These are phyloP conservation scores for Acanthurus leucopareius DNA, from an alignment of 2,797 vertebrate genomes.

Conservation along the genomic window DNA sequence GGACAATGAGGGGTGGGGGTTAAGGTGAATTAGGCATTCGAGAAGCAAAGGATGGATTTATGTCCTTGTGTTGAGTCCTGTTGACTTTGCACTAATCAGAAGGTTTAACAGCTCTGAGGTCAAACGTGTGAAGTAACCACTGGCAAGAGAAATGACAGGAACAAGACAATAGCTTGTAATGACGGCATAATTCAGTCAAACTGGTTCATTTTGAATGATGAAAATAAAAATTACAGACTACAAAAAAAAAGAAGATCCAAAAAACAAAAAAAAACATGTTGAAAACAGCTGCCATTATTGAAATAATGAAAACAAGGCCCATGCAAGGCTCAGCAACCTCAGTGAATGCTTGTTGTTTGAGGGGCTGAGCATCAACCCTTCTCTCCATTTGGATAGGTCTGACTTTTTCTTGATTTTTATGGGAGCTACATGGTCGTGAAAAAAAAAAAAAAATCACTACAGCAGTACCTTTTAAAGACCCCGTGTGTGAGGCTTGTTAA, in stretches of 20 bases:
- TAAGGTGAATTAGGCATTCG: conserved; percentile 5
- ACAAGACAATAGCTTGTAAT: conserved; percentile 72
- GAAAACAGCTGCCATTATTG: conserved; percentile 88
- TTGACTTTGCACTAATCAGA: conserved; percentile 34
- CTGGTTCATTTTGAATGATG: conserved; percentile 70
- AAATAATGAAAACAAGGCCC: conserved; percentile 84
- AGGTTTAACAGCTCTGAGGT: conserved; percentile 60
- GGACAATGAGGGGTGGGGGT: conserved; percentile 17
- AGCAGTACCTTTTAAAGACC: conserved; percentile 83
- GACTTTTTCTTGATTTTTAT: conserved; percentile 51
- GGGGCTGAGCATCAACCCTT: conserved; percentile 56
- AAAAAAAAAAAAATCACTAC: conserved; percentile 62
- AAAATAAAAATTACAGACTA: conserved; percentile 64
- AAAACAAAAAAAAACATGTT: conserved; percentile 64
- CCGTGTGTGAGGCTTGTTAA: conserved; percentile 74
- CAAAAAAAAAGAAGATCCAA: conserved; percentile 53
- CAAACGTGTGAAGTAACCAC: conserved; percentile 64
- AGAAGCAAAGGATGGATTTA: conserved; percentile 22
- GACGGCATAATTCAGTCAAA: conserved; percentile 85
- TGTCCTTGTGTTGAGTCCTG: conserved; percentile 43
- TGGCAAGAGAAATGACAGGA: conserved; percentile 70
- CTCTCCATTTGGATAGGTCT: conserved; percentile 60
- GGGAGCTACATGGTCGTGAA: conserved; percentile 70
- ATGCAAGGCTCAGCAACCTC: conserved; percentile 73
- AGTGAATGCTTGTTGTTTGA: conserved; percentile 51